These are phyloP conservation scores for Champsocephalus esox DNA, from an alignment of 2,797 vertebrate species.

Conservation along the genomic window DNA sequence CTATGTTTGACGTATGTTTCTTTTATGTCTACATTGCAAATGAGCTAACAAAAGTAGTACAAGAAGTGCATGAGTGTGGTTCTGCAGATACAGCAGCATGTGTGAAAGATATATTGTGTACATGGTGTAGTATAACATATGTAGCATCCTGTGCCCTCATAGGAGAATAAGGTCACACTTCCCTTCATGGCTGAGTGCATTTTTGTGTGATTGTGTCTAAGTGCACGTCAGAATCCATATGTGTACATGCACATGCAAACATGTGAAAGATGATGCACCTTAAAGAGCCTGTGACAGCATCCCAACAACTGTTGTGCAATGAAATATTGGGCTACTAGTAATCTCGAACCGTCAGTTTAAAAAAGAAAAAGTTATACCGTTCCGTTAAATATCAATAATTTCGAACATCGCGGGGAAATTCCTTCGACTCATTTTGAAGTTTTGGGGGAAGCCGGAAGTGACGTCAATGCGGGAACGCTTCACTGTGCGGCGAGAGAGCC, in stretches of 20 bases:
- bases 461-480: too few species aligned
- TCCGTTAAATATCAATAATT: too few species aligned
- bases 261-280: slow-evolving; percentile 20
- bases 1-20: background rate
- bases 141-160: slow-evolving; percentile 19
- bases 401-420: too few species aligned
- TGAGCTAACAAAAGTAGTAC: too few species aligned
- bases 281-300: too few species aligned
- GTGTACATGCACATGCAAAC: background rate
- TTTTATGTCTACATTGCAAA: background rate
- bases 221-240: slow-evolving; percentile 1
- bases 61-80: background rate
- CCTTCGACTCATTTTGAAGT: too few species aligned
- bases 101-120: slow-evolving; percentile 6
- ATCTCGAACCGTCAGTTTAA: too few species aligned
- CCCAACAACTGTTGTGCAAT: too few species aligned
- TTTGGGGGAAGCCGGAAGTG: too few species aligned
- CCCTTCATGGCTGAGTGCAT: slow-evolving; percentile 38
- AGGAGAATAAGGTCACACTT: slow-evolving; percentile 36
- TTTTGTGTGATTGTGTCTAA: slow-evolving; percentile 15
- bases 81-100: background rate
- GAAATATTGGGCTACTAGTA: too few species aligned
- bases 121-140: background rate
- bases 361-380: too few species aligned
- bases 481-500: too few species aligned